These are phyloP conservation scores for Urophycis tenuis DNA, from an alignment of 2,797 vertebrate genomes.

Conservation along the genomic window DNA sequence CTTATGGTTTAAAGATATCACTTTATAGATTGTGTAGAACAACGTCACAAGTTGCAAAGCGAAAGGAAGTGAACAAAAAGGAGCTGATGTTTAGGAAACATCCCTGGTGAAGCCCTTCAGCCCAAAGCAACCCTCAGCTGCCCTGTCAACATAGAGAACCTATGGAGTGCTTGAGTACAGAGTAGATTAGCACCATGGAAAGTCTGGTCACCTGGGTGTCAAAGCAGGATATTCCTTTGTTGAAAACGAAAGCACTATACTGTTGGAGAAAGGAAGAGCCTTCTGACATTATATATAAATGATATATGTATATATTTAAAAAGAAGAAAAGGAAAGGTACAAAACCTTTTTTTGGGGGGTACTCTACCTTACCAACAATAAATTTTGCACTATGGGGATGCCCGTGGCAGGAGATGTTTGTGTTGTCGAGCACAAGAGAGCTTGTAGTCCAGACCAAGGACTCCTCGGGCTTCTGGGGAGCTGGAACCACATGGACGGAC, in stretches of 20 bases:
- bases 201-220: constrained; percentile 75
- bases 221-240: constrained; percentile 75
- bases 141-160: constrained; percentile 50
- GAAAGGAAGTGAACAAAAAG: constrained; percentile 29
- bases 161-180: constrained; percentile 69
- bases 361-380: constrained; percentile 83
- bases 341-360: constrained; percentile 68
- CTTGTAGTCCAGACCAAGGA: constrained; percentile 70
- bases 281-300: constrained; percentile 79
- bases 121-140: constrained; percentile 32
- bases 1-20: background rate
- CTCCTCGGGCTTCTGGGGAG: constrained; percentile 69
- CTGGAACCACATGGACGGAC: constrained; percentile 56
- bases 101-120: constrained; percentile 38
- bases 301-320: constrained; percentile 76
- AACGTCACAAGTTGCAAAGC: constrained; percentile 35
- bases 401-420: constrained; percentile 69
- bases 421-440: constrained; percentile 74
- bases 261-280: constrained; percentile 82
- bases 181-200: constrained; percentile 66
- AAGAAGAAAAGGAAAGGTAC: constrained; percentile 42
- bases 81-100: constrained; percentile 44
- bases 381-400: constrained; percentile 85
- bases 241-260: constrained; percentile 84
- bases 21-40: constrained; percentile 19